phyloP scores from a whole-genome alignment of 2,113 vertebrate genomes.

The Baryphthengus martii region DNA sequence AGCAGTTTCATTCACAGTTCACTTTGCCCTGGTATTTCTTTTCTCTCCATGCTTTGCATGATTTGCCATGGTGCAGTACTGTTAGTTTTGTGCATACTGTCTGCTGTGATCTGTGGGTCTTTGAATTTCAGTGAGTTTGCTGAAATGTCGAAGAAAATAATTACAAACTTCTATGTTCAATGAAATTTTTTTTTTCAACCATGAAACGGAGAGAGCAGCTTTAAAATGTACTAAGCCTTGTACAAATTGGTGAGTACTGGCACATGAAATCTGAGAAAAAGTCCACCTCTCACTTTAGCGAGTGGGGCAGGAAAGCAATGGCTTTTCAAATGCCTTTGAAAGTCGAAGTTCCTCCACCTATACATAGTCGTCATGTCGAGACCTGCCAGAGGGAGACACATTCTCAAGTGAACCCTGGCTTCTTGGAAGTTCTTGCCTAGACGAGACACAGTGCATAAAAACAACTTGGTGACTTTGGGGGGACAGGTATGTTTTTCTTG shows the following conservation, averaged over 20 bases:
- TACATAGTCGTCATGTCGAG: conserved; percentile 99
- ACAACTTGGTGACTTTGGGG: conserved; percentile 84
- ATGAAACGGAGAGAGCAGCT: conserved; percentile 96
- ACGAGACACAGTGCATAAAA: conserved; percentile 88
- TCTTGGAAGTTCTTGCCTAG: conserved; percentile 99
- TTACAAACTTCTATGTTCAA: conserved; percentile 78
- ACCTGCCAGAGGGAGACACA: conserved; percentile 99
- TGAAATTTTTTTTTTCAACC: conserved; percentile 79
- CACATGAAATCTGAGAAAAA: conserved; percentile 88
- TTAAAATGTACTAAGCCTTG: conserved; percentile 86
- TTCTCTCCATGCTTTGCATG: conserved; percentile 90
- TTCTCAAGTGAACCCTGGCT: conserved; percentile 96
- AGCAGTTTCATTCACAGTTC: conserved; percentile 84
- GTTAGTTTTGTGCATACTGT: conserved; percentile 78
- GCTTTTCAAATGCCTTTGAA: conserved; percentile 75
- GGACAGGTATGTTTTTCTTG: conserved; percentile 87
- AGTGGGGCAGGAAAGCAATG: conserved; percentile 83
- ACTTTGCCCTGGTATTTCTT: conserved; percentile 89
- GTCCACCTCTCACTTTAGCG: conserved; percentile 81
- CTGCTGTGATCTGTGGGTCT: conserved; percentile 82
- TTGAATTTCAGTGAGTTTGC: conserved; percentile 84
- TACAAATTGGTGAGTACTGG: conserved; percentile 98
- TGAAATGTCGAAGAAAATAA: conserved; percentile 81
- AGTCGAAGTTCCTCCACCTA: conserved; percentile 95
- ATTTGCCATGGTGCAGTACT: conserved; percentile 88